Conservation (phyloP, 1,140 invertebrate genomes). For the Drosophila busckii region DNA sequence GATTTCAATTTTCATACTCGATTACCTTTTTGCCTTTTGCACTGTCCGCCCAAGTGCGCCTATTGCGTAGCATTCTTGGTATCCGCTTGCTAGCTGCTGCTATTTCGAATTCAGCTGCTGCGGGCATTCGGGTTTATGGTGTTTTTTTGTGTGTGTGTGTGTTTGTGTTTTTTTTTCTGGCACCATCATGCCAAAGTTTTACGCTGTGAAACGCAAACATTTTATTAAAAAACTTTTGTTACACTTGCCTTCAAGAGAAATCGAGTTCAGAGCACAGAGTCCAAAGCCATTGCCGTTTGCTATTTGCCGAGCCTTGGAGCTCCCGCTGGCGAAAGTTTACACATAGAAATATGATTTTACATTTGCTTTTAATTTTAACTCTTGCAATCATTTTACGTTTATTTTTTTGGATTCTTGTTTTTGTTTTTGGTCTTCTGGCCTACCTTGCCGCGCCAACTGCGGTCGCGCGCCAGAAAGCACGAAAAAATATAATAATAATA, state of each 20-base stretch:
- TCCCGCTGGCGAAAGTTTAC: constrained; percentile 60
- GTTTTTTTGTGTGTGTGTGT: not conserved
- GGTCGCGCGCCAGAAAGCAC: constrained; percentile 17
- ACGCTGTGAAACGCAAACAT: constrained; percentile 67
- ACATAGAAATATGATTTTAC: constrained; percentile 78
- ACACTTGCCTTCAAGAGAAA: constrained; percentile 34
- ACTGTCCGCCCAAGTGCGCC: too few species aligned
- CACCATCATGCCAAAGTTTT: constrained; percentile 41
- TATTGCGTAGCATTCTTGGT: constrained; percentile 18
- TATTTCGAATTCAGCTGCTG: constrained; percentile 34
- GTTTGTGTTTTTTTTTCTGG: constrained; percentile 7
- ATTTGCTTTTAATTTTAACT: constrained; percentile 78
- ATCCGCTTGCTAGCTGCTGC: constrained; percentile 14
- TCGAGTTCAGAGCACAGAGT: not conserved
- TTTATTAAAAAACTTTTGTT: constrained; percentile 78
- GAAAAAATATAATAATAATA: constrained; percentile 66
- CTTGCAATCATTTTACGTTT: constrained; percentile 76
- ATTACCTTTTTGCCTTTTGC: constrained; percentile 66
- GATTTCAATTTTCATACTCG: constrained; percentile 76
- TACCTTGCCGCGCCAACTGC: constrained; percentile 28
- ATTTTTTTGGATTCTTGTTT: too few species aligned
- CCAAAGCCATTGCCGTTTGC: constrained; percentile 2
- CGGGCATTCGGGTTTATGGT: constrained; percentile 22
- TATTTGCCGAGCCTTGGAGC: constrained; percentile 16
- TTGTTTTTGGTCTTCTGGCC: constrained; percentile 45